phyloP scores from a whole-genome alignment of 2,797 vertebrate genomes.

The Mormyrus proboscirostris region DNA sequence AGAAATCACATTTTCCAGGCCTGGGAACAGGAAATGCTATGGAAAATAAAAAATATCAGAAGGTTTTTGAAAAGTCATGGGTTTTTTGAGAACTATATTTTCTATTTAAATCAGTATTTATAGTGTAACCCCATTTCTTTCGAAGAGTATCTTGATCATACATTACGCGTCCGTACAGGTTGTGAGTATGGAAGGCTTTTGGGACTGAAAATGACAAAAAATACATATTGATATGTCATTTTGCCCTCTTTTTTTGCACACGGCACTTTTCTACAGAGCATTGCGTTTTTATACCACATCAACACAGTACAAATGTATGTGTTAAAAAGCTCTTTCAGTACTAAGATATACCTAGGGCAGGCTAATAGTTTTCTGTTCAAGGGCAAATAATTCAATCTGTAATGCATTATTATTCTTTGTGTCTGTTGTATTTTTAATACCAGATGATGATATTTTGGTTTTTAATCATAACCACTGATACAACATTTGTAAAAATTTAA shows the following conservation, averaged over 20 bases:
- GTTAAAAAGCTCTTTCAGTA: background rate
- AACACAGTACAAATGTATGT: background rate
- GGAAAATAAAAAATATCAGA: background rate
- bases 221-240: background rate
- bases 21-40: background rate
- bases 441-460: background rate
- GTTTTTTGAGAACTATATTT: background rate
- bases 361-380: background rate
- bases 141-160: background rate
- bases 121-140: background rate
- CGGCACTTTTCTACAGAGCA: background rate
- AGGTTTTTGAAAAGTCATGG: background rate
- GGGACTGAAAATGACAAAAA: background rate
- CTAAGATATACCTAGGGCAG: background rate
- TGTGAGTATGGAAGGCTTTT: background rate
- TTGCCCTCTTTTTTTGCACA: background rate
- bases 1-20: background rate
- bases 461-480: background rate
- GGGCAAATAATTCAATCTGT: background rate
- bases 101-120: background rate
- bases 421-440: background rate
- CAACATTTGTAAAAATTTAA: background rate
- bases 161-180: background rate
- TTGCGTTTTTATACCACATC: background rate
- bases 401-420: background rate